These are phyloP conservation scores for Synergus gifuensis DNA, from an alignment of 2,888 invertebrate species.

Conservation along the genomic window DNA sequence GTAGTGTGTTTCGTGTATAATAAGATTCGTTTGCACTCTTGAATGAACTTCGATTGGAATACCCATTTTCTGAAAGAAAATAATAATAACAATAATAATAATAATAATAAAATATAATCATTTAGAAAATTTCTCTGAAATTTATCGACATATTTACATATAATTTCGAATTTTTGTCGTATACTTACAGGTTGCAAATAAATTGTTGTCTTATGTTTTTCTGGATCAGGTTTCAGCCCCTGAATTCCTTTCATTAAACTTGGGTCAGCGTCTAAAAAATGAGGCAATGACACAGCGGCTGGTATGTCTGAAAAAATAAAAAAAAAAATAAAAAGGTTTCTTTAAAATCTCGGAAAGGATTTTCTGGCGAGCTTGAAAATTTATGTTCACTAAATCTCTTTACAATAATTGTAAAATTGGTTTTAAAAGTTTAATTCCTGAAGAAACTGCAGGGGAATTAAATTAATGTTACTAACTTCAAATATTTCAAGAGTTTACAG, in stretches of 20 bases:
- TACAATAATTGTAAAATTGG: background rate
- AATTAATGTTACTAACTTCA: too few relatives aligned
- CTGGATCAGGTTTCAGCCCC: conserved; percentile 72
- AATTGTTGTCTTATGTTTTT: conserved; percentile 69
- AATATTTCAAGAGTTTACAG: too few relatives aligned
- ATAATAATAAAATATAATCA: background rate
- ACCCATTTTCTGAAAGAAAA: conserved; percentile 80
- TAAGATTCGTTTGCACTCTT: conserved; percentile 86
- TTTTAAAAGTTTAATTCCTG: background rate
- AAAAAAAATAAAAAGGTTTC: background rate
- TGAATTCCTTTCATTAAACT: conserved; percentile 70
- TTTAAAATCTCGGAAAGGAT: background rate
- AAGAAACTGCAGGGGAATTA: background rate
- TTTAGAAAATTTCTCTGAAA: background rate
- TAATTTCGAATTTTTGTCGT: background rate
- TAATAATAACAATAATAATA: conserved; percentile 3
- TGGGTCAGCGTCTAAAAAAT: conserved; percentile 76
- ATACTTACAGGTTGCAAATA: conserved; percentile 74
- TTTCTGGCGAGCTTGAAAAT: background rate
- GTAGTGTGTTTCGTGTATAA: conserved; percentile 82
- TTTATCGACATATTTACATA: too few relatives aligned
- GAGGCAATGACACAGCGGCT: conserved; percentile 76
- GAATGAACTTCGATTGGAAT: conserved; percentile 83
- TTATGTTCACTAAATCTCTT: background rate
- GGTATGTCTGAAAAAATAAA: conserved; percentile 73